phyloP scores from a whole-genome alignment of 2,113 vertebrate genomes.

The Plestiodon gilberti region DNA sequence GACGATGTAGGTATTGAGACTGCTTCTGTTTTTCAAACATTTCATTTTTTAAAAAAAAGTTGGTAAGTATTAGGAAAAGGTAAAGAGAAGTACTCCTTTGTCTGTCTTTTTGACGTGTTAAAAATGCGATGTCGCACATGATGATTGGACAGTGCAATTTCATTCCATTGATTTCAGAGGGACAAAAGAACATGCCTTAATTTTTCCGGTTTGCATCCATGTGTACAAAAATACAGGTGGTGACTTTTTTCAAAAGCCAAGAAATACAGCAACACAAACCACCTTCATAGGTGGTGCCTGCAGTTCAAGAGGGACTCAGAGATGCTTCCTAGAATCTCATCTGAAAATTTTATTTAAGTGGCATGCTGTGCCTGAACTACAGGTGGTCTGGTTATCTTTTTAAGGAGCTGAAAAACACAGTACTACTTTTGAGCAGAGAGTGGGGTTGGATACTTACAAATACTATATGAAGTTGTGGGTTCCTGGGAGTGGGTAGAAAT shows the following conservation, averaged over 20 bases:
- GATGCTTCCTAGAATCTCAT: not conserved
- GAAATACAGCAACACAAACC: not conserved
- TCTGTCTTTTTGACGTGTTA: not conserved
- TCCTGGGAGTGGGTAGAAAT: not conserved
- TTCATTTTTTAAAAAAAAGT: not conserved
- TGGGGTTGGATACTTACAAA: not conserved
- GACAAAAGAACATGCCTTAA: not conserved
- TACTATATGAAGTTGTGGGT: not conserved
- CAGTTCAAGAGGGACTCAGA: not conserved
- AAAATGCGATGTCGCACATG: not conserved
- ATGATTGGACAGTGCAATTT: too few species aligned
- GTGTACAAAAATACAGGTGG: not conserved
- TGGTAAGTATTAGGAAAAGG: not conserved
- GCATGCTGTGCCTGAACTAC: not conserved
- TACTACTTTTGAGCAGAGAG: not conserved
- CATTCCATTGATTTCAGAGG: not conserved
- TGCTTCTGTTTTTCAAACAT: not conserved
- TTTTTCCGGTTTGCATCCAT: not conserved
- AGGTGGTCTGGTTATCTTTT: not conserved
- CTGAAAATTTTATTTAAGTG: not conserved
- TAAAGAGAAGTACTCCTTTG: not conserved
- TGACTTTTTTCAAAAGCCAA: too few species aligned
- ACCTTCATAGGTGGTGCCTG: not conserved
- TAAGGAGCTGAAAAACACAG: not conserved
- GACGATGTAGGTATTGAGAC: not conserved